Base-by-base conservation (phyloP, 2,797 vertebrate genomes). In the Pempheris klunzingeri region DNA sequence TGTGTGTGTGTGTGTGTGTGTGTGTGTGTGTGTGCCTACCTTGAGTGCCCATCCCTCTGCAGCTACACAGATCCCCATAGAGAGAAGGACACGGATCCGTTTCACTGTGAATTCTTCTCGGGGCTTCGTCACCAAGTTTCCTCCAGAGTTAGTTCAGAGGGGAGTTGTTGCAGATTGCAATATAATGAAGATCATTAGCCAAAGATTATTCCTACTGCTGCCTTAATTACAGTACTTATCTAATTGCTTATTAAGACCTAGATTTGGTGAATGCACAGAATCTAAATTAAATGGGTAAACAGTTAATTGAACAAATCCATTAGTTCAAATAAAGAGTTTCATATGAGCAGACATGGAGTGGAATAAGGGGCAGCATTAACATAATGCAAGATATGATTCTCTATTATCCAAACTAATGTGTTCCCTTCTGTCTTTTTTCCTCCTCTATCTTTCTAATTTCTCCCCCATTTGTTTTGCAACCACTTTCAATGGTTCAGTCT, bases 221-320 rank as follows among this genome's bases (percentile, higher is more conserved):
- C 87, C 75, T 91, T 93, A 91, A 93, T 93, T 93, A 89, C 90
- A 82, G 68, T 38, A 84, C 85, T 91, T 89, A 90, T 90, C 86
- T 89, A 90, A 92, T 90, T 91, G 87, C 88, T 85, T 90, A 92
- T 90, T 92, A 90, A 81, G 87, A 89, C 67, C 78, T 72, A 82
- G 85, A 90, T 90, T 86, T 88, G 84, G 83, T 71, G 79, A 87
- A 90, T 82, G 86, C 86, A 79, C 85, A 71, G 74, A 87, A 88
- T 85, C 84, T 64, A 87, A 88, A 88, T 92, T 73, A 88, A 92
- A 90, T 81, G 83, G 69, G 84, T 91, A 92, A 92, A 91, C 91
- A 91, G 79, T 81, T 91, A 90, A 93, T 91, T 91, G 85, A 92
- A 92, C 87, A 90, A 91, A 89, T 92, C 85, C 89, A 92, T 94